These are phyloP conservation scores for Ectemnius lituratus DNA, from an alignment of 2,888 invertebrate species.

Conservation along the genomic window DNA sequence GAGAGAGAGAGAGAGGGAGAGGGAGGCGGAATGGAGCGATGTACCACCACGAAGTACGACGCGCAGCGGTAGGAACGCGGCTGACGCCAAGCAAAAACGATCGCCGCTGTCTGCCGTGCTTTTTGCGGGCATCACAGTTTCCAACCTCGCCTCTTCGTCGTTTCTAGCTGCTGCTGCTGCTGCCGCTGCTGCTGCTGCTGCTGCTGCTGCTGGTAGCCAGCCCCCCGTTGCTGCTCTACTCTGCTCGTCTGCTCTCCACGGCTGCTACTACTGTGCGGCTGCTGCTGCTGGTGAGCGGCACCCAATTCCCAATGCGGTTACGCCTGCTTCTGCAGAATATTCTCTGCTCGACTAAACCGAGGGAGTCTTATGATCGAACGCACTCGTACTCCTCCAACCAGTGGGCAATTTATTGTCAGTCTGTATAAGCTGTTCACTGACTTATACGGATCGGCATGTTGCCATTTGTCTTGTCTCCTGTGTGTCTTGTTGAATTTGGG, in stretches of 20 bases:
- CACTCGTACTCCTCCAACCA: not conserved
- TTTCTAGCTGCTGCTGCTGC: conserved; percentile 61
- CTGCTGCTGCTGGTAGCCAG: conserved; percentile 43
- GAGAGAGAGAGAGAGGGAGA: not conserved
- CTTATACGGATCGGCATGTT: too few relatives aligned
- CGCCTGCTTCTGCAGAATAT: conserved; percentile 58
- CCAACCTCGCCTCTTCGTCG: conserved; percentile 71
- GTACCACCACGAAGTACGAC: conserved; percentile 75
- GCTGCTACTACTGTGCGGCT: conserved; percentile 5
- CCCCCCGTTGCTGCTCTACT: not conserved
- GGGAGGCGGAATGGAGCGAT: conserved; percentile 60
- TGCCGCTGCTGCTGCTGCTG: conserved; percentile 57
- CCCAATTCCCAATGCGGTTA: conserved; percentile 67
- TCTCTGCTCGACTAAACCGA: conserved; percentile 33
- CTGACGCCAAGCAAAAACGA: conserved; percentile 77
- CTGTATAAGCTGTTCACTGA: too few relatives aligned
- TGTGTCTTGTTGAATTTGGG: too few relatives aligned
- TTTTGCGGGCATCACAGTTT: conserved; percentile 77
- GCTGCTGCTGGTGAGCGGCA: conserved; percentile 46
- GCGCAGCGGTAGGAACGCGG: conserved; percentile 73
- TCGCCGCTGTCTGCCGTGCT: conserved; percentile 78
- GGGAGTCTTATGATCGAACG: conserved; percentile 6
- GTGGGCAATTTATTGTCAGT: not conserved
- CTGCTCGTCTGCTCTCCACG: too few relatives aligned
- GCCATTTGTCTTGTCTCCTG: too few relatives aligned